These are phyloP conservation scores for Leptopilina syphax DNA, from an alignment of 2,888 invertebrate species.

Conservation along the genomic window DNA sequence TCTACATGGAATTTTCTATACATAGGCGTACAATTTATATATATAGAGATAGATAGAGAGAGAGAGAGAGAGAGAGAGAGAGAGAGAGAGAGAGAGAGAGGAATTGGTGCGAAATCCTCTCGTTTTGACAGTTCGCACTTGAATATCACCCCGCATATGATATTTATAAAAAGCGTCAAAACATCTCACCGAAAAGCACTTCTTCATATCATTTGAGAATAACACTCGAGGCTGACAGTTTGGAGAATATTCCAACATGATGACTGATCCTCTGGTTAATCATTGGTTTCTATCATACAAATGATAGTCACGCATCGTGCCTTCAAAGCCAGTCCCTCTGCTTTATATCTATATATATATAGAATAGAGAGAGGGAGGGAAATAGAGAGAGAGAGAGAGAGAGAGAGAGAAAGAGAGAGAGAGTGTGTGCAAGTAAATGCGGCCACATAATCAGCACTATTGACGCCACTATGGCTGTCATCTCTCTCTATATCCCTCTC, in stretches of 20 bases:
- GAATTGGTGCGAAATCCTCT: neutral
- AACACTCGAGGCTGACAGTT: constrained; percentile 29
- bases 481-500: neutral
- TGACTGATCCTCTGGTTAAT: constrained; percentile 9
- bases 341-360: no score
- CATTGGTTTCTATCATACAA: constrained; percentile 21
- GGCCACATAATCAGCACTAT: constrained; percentile 72
- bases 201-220: constrained; percentile 5
- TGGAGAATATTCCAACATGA: constrained; percentile 32
- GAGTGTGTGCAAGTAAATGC: constrained; percentile 27
- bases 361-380: neutral
- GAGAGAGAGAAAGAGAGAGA: no score
- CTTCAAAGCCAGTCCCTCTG: neutral
- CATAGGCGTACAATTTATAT: neutral
- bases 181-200: constrained; percentile 24
- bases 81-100: no score
- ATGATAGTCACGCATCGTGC: neutral
- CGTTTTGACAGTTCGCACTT: constrained; percentile 31
- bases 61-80: no score
- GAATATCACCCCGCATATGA: constrained; percentile 5
- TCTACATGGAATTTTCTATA: constrained; percentile 9
- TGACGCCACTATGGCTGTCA: constrained; percentile 65
- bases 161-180: constrained; percentile 29
- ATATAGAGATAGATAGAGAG: neutral
- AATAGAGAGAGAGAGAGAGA: no score